Percentiles rank a stretch among this genome's conserved stretches.
phyloP scores from a whole-genome alignment of 2,888 invertebrate genomes.

The Apomyelois bistriatella region DNA sequence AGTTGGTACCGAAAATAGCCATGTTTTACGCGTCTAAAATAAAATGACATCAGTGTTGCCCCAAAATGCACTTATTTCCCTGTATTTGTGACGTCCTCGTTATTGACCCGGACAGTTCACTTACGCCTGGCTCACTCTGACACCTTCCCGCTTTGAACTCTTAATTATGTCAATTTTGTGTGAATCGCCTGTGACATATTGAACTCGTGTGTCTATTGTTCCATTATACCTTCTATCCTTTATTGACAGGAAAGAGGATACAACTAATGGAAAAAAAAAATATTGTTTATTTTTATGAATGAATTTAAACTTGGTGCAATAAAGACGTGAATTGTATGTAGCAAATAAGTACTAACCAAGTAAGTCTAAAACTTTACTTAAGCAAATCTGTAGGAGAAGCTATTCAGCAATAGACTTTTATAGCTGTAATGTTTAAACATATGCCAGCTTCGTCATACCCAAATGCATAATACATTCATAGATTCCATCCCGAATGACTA shows the following conservation, averaged over 20 bases:
- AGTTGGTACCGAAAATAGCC: not conserved
- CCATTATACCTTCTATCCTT: not conserved
- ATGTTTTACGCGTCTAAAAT: slow-evolving; percentile 1
- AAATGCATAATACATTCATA: slow-evolving; percentile 12
- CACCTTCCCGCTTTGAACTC: slow-evolving; percentile 47
- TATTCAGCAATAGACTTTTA: too few species aligned
- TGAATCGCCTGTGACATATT: slow-evolving; percentile 39
- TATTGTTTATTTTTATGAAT: too few species aligned
- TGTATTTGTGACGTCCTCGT: slow-evolving; percentile 46
- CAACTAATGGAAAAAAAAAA: not conserved
- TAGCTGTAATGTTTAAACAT: not conserved
- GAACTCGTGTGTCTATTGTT: slow-evolving; percentile 21
- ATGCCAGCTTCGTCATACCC: slow-evolving; percentile 16
- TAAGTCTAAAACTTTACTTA: too few species aligned
- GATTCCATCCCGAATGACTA: slow-evolving; percentile 12
- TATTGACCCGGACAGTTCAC: slow-evolving; percentile 50
- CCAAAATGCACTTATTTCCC: slow-evolving; percentile 17
- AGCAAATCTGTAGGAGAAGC: too few species aligned
- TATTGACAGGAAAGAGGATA: not conserved
- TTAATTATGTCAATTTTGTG: slow-evolving; percentile 52
- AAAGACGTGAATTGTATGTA: too few species aligned
- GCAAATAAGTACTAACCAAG: too few species aligned
- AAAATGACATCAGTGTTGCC: slow-evolving; percentile 19
- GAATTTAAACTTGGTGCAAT: too few species aligned
- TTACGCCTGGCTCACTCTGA: slow-evolving; percentile 35